Evolutionary conservation across 2,888 invertebrate species (phyloP), one percentile per base, ranked within the genome.

Genomic region (Smittia aterrima): DNA sequence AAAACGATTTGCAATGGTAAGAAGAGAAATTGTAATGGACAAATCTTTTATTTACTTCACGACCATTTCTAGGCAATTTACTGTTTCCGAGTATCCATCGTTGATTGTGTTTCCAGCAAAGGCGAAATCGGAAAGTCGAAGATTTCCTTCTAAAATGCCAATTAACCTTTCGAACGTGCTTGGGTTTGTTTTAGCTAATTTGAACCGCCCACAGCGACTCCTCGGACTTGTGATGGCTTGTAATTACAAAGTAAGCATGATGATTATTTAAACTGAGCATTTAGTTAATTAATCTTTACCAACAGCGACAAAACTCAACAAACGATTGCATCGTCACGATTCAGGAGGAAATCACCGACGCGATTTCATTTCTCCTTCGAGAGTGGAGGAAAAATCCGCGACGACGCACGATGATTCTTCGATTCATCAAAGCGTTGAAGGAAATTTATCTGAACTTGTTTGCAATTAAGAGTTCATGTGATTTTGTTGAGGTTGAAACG

Each of bases 1-100:
- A 87, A 0, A 95, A 96, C 85, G 93, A 94, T 83, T 85, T 96
- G 77, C 92, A 93, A 0, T 95, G 95, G 94, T 58, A 11, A 58
- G 47, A 32, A 32, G 9, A 3, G 32, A 32, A 32, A n/a, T n/a
- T 89, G 91, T 80, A 92, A 88, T 81, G 7, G 11, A 40, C 11
- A 40, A 11, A 40, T 40, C 11, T 40, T 40, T 32, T 3, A 32
- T 9, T 32, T 6, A 32, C 32, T 32, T 32, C 32, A 3, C 3
- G 9, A 32, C 9, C 9, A 32, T 32, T 32, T 58, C 22, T 22
- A 58, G 58, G 67, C 80, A 82, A 25, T 78, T 80, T 41, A 91
- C 91, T 54, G 91, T 92, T 85, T 88, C 90, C 76, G 84, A 84
- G 71, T 91, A 91, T 82, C 96, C 96, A 16, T 88, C 92, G 0